phyloP scores from a whole-genome alignment of 2,113 vertebrate genomes.

The Brevimyrus niger region DNA sequence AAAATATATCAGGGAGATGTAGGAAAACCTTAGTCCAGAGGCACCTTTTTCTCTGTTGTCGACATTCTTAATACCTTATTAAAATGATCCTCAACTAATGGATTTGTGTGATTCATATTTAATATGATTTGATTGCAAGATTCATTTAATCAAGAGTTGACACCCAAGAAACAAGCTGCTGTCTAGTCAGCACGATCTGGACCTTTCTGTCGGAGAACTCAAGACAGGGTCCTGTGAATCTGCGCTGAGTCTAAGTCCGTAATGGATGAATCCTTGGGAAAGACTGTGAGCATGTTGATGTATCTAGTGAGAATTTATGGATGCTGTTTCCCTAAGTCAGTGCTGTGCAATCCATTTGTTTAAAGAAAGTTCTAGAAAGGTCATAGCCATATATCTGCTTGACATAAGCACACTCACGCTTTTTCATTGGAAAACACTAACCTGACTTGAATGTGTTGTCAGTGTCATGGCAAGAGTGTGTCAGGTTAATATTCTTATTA shows the following conservation, averaged over 20 bases:
- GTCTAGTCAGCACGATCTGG: background rate
- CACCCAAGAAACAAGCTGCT: background rate
- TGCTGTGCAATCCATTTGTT: background rate
- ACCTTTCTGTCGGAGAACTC: background rate
- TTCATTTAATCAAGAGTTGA: background rate
- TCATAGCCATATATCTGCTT: background rate
- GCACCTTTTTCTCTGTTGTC: background rate
- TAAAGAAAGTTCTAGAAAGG: conserved; percentile 8
- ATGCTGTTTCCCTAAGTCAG: background rate
- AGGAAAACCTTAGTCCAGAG: background rate
- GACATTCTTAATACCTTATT: background rate
- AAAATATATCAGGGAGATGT: background rate
- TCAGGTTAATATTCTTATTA: background rate
- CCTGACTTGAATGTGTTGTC: background rate
- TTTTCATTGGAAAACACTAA: background rate
- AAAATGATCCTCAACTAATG: background rate
- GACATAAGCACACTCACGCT: background rate
- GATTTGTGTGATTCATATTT: background rate
- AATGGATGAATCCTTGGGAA: background rate
- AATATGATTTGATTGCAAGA: background rate
- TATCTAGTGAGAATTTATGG: background rate
- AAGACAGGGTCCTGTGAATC: background rate
- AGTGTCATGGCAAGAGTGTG: background rate
- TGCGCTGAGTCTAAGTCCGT: background rate
- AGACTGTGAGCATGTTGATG: background rate